Evolutionary conservation across 2,113 vertebrate genomes (phyloP), one percentile per base, ranked within the genome.

Genomic region (Bubo scandiacus): DNA sequence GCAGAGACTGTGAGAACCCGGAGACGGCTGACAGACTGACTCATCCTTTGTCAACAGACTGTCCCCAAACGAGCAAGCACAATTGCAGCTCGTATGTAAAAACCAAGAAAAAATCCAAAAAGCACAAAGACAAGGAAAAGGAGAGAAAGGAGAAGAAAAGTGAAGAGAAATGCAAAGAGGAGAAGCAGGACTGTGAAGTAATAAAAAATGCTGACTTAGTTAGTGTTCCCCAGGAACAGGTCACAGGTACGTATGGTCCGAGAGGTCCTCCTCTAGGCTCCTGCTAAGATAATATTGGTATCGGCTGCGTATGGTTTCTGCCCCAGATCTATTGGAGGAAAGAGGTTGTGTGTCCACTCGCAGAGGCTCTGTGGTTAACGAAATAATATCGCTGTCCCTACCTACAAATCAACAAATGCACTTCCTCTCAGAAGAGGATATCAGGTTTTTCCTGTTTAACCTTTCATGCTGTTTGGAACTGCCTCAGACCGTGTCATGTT

Each of bases 71-170:
- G 12, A 94, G 96, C 93, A 97, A 96, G 59, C 97, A 96, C 77
- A 96, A 94, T 6, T 94, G 98, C 40, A 55, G 98, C 67, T 92
- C 97, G 6, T 98, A 98, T 10, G 97, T 96, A 43, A 99, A 99
- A 96, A 97, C 97, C 88, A 99, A 98, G 98, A 99, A 99, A 96
- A 99, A 99, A 90, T 98, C 98, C 32, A 99, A 99, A 98, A 99
- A 99, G 97, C 99, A 99, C 98, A 99, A 99, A 98, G 99, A 99
- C 98, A 99, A 99, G 96, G 99, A 99, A 90, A 99, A 99, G 71
- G 99, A 99, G 63, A 98, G 98, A 95, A 99, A 98, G 97, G 99
- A 98, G 86, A 97, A 97, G 96, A 97, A 97, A 8, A 82, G 62
- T 5, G 98, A 98, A 87, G 97, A 96, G 79, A 97, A 95, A 42